Evolutionary conservation across 1,140 invertebrate species (phyloP).

Genomic region (Lepidurus packardi): DNA sequence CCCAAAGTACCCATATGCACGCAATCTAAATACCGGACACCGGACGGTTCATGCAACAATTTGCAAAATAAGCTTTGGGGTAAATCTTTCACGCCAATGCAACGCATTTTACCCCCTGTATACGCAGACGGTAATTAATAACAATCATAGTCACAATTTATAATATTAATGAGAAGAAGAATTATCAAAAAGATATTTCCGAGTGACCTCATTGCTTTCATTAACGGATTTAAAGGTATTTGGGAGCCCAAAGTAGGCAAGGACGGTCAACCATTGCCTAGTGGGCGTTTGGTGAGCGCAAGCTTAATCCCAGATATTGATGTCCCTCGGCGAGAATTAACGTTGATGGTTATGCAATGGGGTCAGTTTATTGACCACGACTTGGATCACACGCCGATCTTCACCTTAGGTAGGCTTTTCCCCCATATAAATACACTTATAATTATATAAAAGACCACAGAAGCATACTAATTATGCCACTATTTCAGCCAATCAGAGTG

Average conservation of each 20-base stretch:
- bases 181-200: no score
- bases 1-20: constrained; percentile 9
- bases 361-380: constrained; percentile 57
- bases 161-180: not conserved
- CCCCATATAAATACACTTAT: not conserved
- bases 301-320: constrained; percentile 46
- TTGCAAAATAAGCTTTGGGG: constrained; percentile 63
- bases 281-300: constrained; percentile 47
- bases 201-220: not conserved
- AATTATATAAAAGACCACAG: not conserved
- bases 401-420: constrained; percentile 29
- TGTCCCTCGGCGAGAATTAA: constrained; percentile 44
- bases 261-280: constrained; percentile 47
- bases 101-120: constrained; percentile 68
- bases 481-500: constrained; percentile 36
- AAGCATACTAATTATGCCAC: not conserved
- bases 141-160: not conserved
- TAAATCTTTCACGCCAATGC: constrained; percentile 67
- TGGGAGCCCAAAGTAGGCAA: constrained; percentile 56
- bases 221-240: constrained; percentile 50
- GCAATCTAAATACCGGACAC: constrained; percentile 56
- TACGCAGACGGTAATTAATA: constrained; percentile 67
- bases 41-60: constrained; percentile 84
- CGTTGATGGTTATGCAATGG: constrained; percentile 51
- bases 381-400: constrained; percentile 37